Evolutionary conservation across 2,888 invertebrate species (phyloP).

Genomic region (Amphimallon solstitiale): DNA sequence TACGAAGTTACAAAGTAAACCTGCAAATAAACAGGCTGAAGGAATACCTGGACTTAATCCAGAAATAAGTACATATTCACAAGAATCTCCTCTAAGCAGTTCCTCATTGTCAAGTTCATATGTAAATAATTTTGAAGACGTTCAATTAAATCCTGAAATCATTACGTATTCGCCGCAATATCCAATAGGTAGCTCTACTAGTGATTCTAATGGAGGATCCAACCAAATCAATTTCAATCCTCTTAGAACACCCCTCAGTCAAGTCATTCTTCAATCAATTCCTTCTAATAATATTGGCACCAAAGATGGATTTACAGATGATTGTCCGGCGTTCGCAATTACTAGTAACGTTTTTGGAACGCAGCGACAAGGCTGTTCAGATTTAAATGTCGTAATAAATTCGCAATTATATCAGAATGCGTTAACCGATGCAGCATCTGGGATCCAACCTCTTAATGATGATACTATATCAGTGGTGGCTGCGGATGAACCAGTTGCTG

Average conservation of each 20-base stretch:
- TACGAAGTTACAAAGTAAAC: conserved; percentile 35
- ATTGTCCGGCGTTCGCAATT: conserved; percentile 69
- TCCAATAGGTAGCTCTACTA: background rate
- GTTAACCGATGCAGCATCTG: conserved; percentile 40
- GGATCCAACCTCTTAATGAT: conserved; percentile 58
- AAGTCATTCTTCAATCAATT: conserved; percentile 35
- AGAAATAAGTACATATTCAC: conserved; percentile 57
- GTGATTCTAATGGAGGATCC: background rate
- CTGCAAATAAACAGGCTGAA: conserved; percentile 29
- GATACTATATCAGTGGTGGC: conserved; percentile 54
- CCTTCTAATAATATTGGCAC: conserved; percentile 10
- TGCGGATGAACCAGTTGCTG: conserved; percentile 40
- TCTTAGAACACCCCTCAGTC: conserved; percentile 27
- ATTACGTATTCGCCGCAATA: conserved; percentile 30
- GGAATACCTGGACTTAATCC: conserved; percentile 45
- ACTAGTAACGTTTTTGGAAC: conserved; percentile 43
- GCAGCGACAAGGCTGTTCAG: conserved; percentile 67
- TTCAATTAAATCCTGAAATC: conserved; percentile 31
- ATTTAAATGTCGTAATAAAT: conserved; percentile 76
- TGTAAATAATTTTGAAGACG: background rate
- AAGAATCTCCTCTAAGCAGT: conserved; percentile 47
- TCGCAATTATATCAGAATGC: conserved; percentile 72
- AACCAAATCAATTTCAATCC: background rate
- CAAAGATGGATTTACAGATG: conserved; percentile 15
- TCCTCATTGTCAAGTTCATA: background rate